These are phyloP conservation scores for Cyclargus thomasi DNA, from an alignment of 1,140 invertebrate species.

Conservation along the genomic window DNA sequence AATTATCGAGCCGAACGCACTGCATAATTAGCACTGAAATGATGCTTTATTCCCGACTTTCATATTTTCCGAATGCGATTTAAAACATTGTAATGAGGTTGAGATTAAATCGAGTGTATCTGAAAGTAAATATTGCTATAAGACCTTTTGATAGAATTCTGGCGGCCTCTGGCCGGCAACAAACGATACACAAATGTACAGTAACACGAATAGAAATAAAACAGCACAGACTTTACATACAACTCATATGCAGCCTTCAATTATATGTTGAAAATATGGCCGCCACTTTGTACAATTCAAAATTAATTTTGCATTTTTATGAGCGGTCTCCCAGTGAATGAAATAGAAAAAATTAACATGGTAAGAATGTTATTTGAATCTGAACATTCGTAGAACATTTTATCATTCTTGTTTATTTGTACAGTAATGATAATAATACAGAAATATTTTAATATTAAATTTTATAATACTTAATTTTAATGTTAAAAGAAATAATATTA, in stretches of 20 bases:
- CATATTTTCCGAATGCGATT: constrained; percentile 6
- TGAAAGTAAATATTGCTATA: neutral
- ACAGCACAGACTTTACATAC: constrained; percentile 48
- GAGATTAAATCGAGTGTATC: constrained; percentile 15
- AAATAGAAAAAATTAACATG: constrained; percentile 32
- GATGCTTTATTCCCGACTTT: constrained; percentile 33
- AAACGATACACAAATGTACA: constrained; percentile 41
- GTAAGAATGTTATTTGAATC: constrained; percentile 32
- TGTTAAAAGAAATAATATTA: no score
- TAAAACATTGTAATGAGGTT: neutral
- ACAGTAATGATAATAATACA: no score
- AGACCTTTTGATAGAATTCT: no score
- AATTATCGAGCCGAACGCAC: constrained; percentile 63
- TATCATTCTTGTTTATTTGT: constrained; percentile 17
- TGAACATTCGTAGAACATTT: constrained; percentile 19
- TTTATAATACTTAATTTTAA: no score
- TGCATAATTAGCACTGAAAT: constrained; percentile 60
- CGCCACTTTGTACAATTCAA: constrained; percentile 44
- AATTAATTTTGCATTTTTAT: constrained; percentile 63
- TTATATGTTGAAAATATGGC: constrained; percentile 52
- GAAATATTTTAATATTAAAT: no score
- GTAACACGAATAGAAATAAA: constrained; percentile 48
- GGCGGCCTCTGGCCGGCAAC: neutral
- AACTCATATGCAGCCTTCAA: constrained; percentile 42
- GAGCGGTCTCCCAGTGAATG: constrained; percentile 39